Base-by-base conservation (phyloP, 2,797 vertebrate genomes). In the Hoplostethus mediterraneus region DNA sequence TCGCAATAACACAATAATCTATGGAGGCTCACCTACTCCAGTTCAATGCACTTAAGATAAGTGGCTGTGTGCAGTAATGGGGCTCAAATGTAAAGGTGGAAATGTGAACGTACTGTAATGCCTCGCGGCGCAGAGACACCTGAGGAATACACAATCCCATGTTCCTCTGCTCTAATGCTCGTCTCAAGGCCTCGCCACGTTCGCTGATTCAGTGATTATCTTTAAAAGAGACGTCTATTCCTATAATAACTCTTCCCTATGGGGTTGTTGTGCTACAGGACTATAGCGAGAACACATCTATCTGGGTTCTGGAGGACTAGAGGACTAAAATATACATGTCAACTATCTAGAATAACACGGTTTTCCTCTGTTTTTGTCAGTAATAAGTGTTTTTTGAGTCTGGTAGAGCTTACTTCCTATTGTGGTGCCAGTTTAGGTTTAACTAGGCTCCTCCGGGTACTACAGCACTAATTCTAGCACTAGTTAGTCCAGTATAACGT, bases 1-100 rank as follows among this genome's bases (percentile, higher is more conserved):
- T 75, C 30, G 40, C 5, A 2, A 61, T 71, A 71, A 75, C 42
- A n/a, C 1, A 4, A 66, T 63, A 33, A 72, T 82, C 67, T 71
- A 73, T 67, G 47, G 14, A 67, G 55, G 66, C 38, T 58, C 57
- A 57, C 38, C 58, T 68, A 63, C 67, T 47, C 45, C 60, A 5
- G 31, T 66, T 74, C 59, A 62, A 78, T 75, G 77, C 77, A 80
- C 70, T 86, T 76, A 82, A 59, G 66, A 62, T 79, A 85, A 86
- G 79, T 84, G 84, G 17, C 67, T 72, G 10, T 36, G 62, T 28
- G 74, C 25, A 52, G 36, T 74, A 79, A 77, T 79, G 73, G 70
- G 16, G 53, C 70, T 71, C 10, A 75, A 75, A 85, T 84, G 67
- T 73, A 89, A 85, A 85, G 78, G 74, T 62, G 44, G 60, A 79